phyloP scores from a whole-genome alignment of 2,888 invertebrate species.

The Leptopilina syphax region DNA sequence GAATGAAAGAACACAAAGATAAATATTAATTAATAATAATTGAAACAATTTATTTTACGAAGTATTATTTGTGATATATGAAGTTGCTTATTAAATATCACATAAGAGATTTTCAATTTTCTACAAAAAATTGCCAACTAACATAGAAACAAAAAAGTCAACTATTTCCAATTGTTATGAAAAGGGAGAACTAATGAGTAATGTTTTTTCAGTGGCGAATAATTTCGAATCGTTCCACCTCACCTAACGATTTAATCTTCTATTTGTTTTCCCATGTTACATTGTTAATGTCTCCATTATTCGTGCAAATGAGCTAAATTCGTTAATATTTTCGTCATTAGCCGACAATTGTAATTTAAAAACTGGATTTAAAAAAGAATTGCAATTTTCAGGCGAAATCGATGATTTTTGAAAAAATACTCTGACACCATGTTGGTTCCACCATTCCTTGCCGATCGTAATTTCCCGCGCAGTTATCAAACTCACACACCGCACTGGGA shows the following conservation, averaged over 20 bases:
- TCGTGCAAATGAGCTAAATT: neutral
- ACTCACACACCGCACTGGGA: neutral
- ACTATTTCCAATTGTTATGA: neutral
- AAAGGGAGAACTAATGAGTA: neutral
- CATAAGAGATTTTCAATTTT: no score
- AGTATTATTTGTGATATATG: no score
- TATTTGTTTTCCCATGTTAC: neutral
- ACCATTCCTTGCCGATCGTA: neutral
- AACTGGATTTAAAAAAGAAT: no score
- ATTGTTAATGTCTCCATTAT: neutral
- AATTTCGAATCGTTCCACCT: slow-evolving; percentile 1
- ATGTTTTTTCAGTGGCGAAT: neutral
- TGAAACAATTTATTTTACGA: no score
- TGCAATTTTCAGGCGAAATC: no score
- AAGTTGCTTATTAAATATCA: no score
- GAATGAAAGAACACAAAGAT: no score
- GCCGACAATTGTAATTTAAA: no score
- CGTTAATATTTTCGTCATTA: neutral
- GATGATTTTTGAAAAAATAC: no score
- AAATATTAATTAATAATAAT: no score
- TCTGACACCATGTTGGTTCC: no score
- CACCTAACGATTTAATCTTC: slow-evolving; percentile 6
- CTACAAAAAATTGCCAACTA: no score
- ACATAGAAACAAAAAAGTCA: neutral
- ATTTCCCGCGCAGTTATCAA: slow-evolving; percentile 6